Percentiles rank a stretch among this genome's conserved stretches.
Conservation (phyloP, 2,888 invertebrate species). For the Incurvaria masculella region DNA sequence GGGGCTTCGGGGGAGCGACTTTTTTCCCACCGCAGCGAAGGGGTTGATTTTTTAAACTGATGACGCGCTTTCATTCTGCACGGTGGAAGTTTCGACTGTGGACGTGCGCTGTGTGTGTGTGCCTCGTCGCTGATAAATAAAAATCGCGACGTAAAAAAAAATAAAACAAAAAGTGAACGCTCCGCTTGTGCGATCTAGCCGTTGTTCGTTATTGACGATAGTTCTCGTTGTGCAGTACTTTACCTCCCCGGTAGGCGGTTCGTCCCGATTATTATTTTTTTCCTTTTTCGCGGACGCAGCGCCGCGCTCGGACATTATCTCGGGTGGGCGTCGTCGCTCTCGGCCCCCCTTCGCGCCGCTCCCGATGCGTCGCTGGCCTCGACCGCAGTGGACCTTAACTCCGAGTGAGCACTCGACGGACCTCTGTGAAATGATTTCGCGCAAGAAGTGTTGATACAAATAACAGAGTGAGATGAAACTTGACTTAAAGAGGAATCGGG, state of each 20-base stretch:
- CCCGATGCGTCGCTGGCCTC: not conserved
- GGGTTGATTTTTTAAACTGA: constrained; percentile 61
- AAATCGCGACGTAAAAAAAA: constrained; percentile 27
- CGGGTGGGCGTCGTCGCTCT: not conserved
- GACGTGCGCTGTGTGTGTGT: constrained; percentile 49
- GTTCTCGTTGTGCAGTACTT: not conserved
- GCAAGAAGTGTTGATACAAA: too few relatives aligned
- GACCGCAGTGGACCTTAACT: too few relatives aligned
- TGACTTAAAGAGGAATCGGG: not conserved
- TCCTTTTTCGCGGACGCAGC: not conserved
- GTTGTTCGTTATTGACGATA: not conserved
- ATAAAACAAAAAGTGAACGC: constrained; percentile 29
- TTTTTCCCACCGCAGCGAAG: constrained; percentile 50
- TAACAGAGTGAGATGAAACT: too few relatives aligned
- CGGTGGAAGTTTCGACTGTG: constrained; percentile 44
- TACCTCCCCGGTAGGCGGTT: not conserved
- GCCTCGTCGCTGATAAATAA: constrained; percentile 45
- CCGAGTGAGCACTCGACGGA: too few relatives aligned
- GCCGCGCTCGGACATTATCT: not conserved
- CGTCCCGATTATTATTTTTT: not conserved
- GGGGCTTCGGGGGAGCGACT: constrained; percentile 32
- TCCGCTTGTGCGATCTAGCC: constrained; percentile 1
- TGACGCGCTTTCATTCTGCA: constrained; percentile 59
- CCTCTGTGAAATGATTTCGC: too few relatives aligned
- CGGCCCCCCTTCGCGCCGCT: not conserved